Evolutionary conservation across 2,888 invertebrate species (phyloP), one percentile per base, ranked within the genome.

Genomic region (Drosophila atroscutellata): DNA sequence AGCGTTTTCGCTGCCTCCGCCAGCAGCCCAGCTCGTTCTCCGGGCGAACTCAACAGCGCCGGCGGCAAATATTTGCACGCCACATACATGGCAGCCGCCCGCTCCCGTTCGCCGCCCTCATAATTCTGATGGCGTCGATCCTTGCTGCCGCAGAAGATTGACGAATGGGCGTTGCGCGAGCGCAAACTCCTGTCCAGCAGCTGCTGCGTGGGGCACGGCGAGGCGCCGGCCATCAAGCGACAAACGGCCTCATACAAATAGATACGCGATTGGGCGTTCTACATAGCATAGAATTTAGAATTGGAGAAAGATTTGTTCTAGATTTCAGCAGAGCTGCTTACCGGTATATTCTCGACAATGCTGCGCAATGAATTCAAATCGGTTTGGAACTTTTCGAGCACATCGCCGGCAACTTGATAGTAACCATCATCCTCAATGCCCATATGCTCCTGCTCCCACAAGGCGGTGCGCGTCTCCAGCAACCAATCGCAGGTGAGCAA

Each of bases 401-500:
- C 95, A 20, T 94, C 93, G 72, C 94, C 95, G 5, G 95, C 94
- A 26, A 95, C 95, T 51, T 95, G 94, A 67, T 91, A 91, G 61
- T 89, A 92, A 0, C 92, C 92, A 80, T 93, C 92, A 61, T 93
- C 92, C n/a, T 92, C 91, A 9, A 92, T 90, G 24, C 90, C 89
- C 63, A 93, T 92, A 68, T 94, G 93, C 65, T 92, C 92, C 18
- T 93, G 92, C 92, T 98, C 97, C 99, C 99, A 99, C 71, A 98
- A 93, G 3, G 96, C 95, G 6, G 98, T 97, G 71, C 99, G 95
- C 0, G 98, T 97, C 89, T 98, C 98, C 89, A 99, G 93, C 80
- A 99, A 93, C 99, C 99, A 99, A 93, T 99, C 99, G 92, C 97
- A 98, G 77, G 98, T 96, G 86, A 99, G 94, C 80, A 99, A 94